phyloP scores from a whole-genome alignment of 2,888 invertebrate species.

The Trachelus iudaicus region DNA sequence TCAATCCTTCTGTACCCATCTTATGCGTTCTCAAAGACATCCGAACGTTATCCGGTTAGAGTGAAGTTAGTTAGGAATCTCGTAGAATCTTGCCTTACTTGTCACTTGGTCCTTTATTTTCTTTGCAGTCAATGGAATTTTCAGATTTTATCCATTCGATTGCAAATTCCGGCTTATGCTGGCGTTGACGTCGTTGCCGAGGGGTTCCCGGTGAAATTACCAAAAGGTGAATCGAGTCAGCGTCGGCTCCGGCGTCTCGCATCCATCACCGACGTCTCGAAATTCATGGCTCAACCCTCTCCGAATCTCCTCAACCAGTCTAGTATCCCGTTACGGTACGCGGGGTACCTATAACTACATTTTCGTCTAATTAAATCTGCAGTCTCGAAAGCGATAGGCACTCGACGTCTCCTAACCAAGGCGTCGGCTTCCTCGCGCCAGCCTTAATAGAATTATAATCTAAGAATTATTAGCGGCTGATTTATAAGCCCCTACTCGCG shows the following conservation, averaged over 20 bases:
- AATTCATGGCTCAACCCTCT: not conserved
- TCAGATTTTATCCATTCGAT: not conserved
- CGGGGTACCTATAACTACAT: conserved; percentile 14
- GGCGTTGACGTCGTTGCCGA: not conserved
- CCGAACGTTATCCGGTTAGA: not conserved
- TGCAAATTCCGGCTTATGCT: not conserved
- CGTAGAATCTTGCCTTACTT: not conserved
- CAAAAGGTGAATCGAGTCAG: not conserved
- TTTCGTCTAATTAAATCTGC: conserved; percentile 34
- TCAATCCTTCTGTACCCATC: not conserved
- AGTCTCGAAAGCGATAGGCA: conserved; percentile 23
- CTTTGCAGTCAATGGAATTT: not conserved
- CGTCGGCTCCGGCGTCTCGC: not conserved
- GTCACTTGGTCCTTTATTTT: not conserved
- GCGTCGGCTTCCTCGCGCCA: conserved; percentile 4
- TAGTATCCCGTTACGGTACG: not conserved
- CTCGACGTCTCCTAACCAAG: conserved; percentile 11
- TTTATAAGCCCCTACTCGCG: not conserved
- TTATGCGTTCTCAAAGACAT: not conserved
- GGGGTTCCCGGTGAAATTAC: not conserved
- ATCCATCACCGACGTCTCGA: conserved; percentile 3
- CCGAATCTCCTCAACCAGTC: not conserved
- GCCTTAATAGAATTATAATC: conserved; percentile 16
- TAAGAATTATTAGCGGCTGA: conserved; percentile 13
- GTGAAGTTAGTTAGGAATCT: not conserved